A percentile compares a stretch with the other conserved stretches of the same genome.
phyloP scores from a whole-genome alignment of 2,888 invertebrate species.

The Tipula lateralis region DNA sequence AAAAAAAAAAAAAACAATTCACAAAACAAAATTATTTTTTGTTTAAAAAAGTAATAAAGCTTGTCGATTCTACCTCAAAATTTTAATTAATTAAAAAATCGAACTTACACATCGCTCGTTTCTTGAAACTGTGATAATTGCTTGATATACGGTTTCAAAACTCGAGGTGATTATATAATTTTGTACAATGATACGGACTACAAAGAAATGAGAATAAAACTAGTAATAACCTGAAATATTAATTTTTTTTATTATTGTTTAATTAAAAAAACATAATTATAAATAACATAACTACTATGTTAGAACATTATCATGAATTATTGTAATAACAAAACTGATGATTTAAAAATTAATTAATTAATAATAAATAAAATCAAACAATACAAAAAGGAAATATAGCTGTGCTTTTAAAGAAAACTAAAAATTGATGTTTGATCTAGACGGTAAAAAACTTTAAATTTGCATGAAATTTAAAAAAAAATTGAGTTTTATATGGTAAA shows the following conservation, averaged over 20 bases:
- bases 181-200: neutral
- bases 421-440: neutral
- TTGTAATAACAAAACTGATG: neutral
- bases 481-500: too few relatives aligned
- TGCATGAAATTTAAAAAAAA: too few relatives aligned
- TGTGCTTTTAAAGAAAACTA: slow-evolving; percentile 9
- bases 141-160: too few relatives aligned
- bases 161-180: too few relatives aligned
- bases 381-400: slow-evolving; percentile 5
- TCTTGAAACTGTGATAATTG: too few relatives aligned
- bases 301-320: neutral
- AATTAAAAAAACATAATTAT: neutral
- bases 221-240: neutral
- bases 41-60: neutral
- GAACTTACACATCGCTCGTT: too few relatives aligned
- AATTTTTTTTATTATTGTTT: neutral
- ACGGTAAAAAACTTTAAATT: neutral
- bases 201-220: neutral
- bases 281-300: neutral
- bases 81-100: neutral
- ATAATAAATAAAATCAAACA: neutral
- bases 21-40: neutral
- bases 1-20: too few relatives aligned
- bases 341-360: neutral
- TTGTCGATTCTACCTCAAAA: slow-evolving; percentile 9